Base-by-base conservation (phyloP, 2,888 invertebrate genomes). In the Heteropelma amictum region DNA sequence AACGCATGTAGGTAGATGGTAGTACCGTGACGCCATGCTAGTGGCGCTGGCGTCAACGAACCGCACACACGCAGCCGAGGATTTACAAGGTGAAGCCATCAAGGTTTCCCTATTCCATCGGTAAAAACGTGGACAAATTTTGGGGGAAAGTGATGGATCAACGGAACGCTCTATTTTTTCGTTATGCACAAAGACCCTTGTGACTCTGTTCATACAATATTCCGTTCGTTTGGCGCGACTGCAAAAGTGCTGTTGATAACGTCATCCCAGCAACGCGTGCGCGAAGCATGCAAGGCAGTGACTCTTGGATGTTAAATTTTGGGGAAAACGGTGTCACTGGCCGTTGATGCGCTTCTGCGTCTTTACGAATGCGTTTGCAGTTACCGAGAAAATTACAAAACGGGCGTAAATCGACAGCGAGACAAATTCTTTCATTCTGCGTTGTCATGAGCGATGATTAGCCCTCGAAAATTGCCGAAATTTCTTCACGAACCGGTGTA, bases 311-410 rank as follows among this genome's bases (percentile, higher is more conserved):
- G 61, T 63, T 60, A 49, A 85, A 83, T 88, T 88, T 88, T 87
- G 86, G 88, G 88, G 88, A 88, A 88, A 88, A 88, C 86, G 80
- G 84, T 87, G 88, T 87, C 86, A 87, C 83, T 88, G 86, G 81
- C 85, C 78, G 74, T 74, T 72, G 78, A 78, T 78, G 78, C 73
- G 60, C 64, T 60, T 69, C 76, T 42, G 38, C 61, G 28, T 14
- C 33, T 30, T 47, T 35, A 33, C 63, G 63, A 58, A 45, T 45
- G 38, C 49, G 17, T 28, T 35, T 2, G 58, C 40, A 38, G 35
- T n/a, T 14, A 35, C 10, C 65, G 75, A 71, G 77, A 58, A 78
- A 78, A 78, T 74, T 42, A 58, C 17, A 19, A 12, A 47, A 49
- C 60, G 30, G 33, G 12, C 54, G 58, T 58, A 35, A 63, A 51